These are phyloP conservation scores for Hypsopygia costalis DNA, from an alignment of 2,888 invertebrate genomes.

Conservation along the genomic window DNA sequence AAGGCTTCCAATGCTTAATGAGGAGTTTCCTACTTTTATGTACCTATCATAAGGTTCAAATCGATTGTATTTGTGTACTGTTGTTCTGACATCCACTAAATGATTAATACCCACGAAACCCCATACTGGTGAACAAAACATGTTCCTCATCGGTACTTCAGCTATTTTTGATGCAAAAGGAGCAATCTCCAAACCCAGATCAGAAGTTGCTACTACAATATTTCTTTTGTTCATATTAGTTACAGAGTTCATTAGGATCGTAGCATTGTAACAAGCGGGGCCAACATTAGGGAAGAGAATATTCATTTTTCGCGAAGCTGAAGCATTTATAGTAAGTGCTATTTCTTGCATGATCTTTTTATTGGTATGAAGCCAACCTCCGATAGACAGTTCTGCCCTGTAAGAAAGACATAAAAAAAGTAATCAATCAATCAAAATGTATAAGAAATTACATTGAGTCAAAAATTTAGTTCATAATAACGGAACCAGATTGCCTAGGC, in stretches of 20 bases:
- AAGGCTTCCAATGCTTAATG: slow-evolving; percentile 70
- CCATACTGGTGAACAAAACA: slow-evolving; percentile 83
- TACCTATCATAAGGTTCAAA: slow-evolving; percentile 75
- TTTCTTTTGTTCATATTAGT: slow-evolving; percentile 59
- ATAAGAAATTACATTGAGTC: no score
- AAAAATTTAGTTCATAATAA: no score
- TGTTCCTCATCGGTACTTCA: slow-evolving; percentile 62
- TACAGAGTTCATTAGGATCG: slow-evolving; percentile 54
- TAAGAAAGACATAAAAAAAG: no score
- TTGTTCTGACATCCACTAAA: slow-evolving; percentile 75
- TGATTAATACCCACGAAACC: slow-evolving; percentile 81
- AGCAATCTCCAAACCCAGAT: slow-evolving; percentile 73
- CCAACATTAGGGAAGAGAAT: slow-evolving; percentile 79
- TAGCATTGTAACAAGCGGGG: slow-evolving; percentile 80
- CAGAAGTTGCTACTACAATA: slow-evolving; percentile 79
- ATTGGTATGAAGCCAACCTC: slow-evolving; percentile 58
- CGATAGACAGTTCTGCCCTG: slow-evolving; percentile 46
- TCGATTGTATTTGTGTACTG: slow-evolving; percentile 73
- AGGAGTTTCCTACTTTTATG: slow-evolving; percentile 65
- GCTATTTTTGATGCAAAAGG: slow-evolving; percentile 59
- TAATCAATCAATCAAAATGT: no score
- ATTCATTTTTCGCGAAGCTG: slow-evolving; percentile 61
- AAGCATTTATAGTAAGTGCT: slow-evolving; percentile 70
- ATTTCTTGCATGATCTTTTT: slow-evolving; percentile 55
- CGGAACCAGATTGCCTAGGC: no score